phyloP scores from a whole-genome alignment of 1,140 invertebrate species.

The Copidosoma floridanum region DNA sequence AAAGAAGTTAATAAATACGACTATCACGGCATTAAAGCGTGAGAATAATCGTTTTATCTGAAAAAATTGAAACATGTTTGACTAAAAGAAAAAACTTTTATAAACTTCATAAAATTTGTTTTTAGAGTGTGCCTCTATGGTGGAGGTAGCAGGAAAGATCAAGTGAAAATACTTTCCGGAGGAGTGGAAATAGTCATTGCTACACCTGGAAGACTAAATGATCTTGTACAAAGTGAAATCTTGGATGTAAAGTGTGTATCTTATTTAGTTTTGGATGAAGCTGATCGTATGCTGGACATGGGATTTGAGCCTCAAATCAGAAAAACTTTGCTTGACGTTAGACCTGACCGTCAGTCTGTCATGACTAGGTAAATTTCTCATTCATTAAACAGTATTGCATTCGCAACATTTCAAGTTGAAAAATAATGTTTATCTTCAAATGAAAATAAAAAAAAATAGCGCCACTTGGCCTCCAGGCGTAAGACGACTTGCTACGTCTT shows the following conservation, averaged over 20 bases:
- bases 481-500: conserved; percentile 74
- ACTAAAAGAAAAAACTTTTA: no score
- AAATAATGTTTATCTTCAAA: conserved; percentile 30
- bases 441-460: no score
- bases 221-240: conserved; percentile 65
- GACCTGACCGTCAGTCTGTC: conserved; percentile 78
- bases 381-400: neutral
- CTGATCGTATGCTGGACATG: conserved; percentile 84
- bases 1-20: conserved; percentile 84
- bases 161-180: conserved; percentile 68
- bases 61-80: no score
- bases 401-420: neutral
- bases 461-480: conserved; percentile 89
- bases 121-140: conserved; percentile 86
- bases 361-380: conserved; percentile 70
- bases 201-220: conserved; percentile 85
- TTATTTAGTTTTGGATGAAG: conserved; percentile 91
- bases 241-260: conserved; percentile 76
- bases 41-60: no score
- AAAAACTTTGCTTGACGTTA: conserved; percentile 74
- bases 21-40: conserved; percentile 81
- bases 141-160: conserved; percentile 73
- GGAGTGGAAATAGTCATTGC: conserved; percentile 88
- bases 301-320: conserved; percentile 87
- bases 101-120: no score